Base-by-base conservation (phyloP, 1,140 invertebrate species). In the Neodiprion virginianus region DNA sequence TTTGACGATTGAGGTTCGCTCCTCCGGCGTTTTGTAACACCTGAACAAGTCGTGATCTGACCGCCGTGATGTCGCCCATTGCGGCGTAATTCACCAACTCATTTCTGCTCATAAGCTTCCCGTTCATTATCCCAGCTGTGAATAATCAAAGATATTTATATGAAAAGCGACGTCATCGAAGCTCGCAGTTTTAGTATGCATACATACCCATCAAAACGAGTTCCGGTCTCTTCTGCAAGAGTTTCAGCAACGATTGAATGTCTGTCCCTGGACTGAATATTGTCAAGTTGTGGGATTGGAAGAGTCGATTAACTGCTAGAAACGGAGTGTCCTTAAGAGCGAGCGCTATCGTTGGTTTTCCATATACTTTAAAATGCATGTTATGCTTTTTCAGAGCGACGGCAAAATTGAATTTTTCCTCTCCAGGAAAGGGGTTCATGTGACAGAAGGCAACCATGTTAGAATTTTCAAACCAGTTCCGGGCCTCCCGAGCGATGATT, bases 381-480 rank as follows among this genome's bases (percentile, higher is more conserved):
- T 92, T 90, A 74, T 90, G 84, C 79, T 90, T 92, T 74, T 89
- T 89, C 69, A 94, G 85, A 48, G 88, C 79, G 11, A 92, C 90
- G 78, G 86, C 88, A 12, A 94, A 86, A 14, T 91, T 90, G 74
- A 92, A 93, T 77, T 90, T 83, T 1, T 93, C 90, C 23, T 92
- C 89, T 69, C 84, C 81, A 8, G 79, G 84, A 5, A 94, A 92
- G 0, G 93, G 91, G 88, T 94, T 95, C 23, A 89, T 74, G 80
- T 96, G 94, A 72, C 93, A 88, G 75, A 95, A 90, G 28, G 89
- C 92, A 75, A 95, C 84, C 88, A 95, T 90, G 81, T 91, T 91
- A 1, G 94, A 94, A 67, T 90, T 90, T 53, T 92, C 89, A 77
- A 95, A 92, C 91, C 92, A 92, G 80, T 93, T 89, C 7, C 90